These are phyloP conservation scores for Pristionchus mayeri DNA, from an alignment of 2,888 invertebrate species.

Conservation along the genomic window DNA sequence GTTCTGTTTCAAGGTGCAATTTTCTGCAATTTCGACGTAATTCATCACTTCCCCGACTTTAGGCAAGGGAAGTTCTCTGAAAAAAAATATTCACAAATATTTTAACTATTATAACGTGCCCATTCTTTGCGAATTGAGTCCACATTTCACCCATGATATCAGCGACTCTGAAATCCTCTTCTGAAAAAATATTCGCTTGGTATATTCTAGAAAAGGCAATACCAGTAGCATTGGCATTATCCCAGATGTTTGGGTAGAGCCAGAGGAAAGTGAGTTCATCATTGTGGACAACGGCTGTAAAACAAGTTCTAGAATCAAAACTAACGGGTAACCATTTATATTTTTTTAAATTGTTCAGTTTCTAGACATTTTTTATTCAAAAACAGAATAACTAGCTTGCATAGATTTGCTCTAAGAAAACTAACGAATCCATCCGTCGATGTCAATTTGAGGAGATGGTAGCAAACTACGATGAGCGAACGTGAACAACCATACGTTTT, in stretches of 20 bases:
- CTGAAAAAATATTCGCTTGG: not conserved
- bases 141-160: not conserved
- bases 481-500: not conserved
- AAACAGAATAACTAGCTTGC: not conserved
- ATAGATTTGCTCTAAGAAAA: not conserved
- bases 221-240: not conserved
- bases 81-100: not conserved
- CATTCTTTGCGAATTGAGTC: constrained; percentile 9
- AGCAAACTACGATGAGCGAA: not conserved
- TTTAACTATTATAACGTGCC: not conserved
- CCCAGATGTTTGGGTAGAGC: constrained; percentile 30
- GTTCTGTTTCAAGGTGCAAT: not conserved
- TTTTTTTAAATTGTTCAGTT: no score
- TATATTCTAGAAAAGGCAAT: not conserved
- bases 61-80: not conserved
- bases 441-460: not conserved
- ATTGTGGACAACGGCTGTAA: not conserved
- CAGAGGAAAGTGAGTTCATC: constrained; percentile 1
- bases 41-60: not conserved
- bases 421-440: constrained; percentile 20
- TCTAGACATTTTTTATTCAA: not conserved
- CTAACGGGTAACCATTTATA: not conserved
- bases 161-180: not conserved
- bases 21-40: not conserved
- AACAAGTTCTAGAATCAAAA: no score